Percentiles rank a stretch among this genome's conserved stretches.
These are phyloP conservation scores for Nycticorax nycticorax DNA, from an alignment of 2,113 vertebrate genomes.

Conservation along the genomic window DNA sequence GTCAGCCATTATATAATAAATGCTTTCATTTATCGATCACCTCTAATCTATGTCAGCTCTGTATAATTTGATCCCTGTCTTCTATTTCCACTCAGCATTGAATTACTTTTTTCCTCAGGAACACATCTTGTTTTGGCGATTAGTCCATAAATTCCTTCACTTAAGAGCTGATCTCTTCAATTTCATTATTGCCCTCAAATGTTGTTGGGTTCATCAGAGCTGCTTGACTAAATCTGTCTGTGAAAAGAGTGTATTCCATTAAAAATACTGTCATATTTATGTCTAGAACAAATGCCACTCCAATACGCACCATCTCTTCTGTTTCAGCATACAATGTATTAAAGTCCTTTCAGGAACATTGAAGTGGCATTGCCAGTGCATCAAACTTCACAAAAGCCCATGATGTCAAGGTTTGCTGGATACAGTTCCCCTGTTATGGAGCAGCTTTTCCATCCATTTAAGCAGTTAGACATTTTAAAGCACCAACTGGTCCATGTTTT, in stretches of 20 bases:
- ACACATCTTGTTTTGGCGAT: background rate
- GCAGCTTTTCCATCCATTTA: background rate
- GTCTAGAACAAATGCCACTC: background rate
- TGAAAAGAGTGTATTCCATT: background rate
- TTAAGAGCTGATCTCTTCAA: constrained; percentile 9
- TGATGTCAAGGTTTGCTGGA: constrained; percentile 25
- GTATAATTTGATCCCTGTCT: background rate
- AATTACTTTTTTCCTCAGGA: background rate
- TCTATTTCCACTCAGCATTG: background rate
- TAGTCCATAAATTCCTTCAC: background rate
- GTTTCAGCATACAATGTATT: background rate
- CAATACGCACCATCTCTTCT: background rate
- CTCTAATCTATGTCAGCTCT: background rate
- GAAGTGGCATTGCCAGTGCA: constrained; percentile 20
- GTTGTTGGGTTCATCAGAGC: background rate
- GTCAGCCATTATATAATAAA: background rate
- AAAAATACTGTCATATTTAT: background rate
- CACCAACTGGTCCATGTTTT: background rate
- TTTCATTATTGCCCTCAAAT: background rate
- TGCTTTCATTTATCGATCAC: background rate
- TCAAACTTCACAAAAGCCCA: constrained; percentile 14
- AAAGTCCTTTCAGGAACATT: constrained; percentile 12
- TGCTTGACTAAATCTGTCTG: background rate
- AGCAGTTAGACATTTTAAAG: background rate
- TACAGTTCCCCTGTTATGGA: background rate